Base-by-base conservation (phyloP, 2,797 vertebrate genomes). In the Aphelocoma californica region DNA sequence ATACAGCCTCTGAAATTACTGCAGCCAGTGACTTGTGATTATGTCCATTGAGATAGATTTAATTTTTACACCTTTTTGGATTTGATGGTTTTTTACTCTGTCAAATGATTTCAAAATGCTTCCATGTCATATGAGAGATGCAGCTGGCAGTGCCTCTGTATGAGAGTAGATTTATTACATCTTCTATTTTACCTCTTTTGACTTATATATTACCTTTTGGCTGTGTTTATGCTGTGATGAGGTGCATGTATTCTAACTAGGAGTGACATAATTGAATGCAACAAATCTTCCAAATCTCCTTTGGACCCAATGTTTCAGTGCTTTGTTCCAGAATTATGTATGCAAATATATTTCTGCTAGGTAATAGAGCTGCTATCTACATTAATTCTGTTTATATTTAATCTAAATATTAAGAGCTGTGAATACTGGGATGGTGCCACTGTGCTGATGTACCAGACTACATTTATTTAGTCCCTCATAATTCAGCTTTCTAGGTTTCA, bases 291-390 rank as follows among this genome's bases (percentile, higher is more conserved):
- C 32, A 70, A 67, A 90, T 81, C 61, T 92, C 89, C 42, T 83
- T 89, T 86, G 85, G 51, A 47, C 70, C 58, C 64, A 69, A 19
- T 88, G 77, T 84, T 95, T 86, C 78, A 60, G 26, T 69, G 66
- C 53, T 91, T 93, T 95, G 53, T 91, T 94, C 56, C 66, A 80
- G 85, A 74, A 86, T 93, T 89, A 73, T 47, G 26, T 72, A 92
- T 88, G 70, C 75, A 95, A 84, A 95, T 81, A 44, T 32, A 72
- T 84, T 94, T 94, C 42, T 85, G 62, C 64, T 91, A 56, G 71
- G 47, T 92, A 91, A 86, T 81, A 57, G 57, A 74, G 31, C 50
- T 88, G 58, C 67, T 65, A 73, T 71, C 67, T 45, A 20, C 69
- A 74, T 64, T 90, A 86, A 90, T 92, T 83, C 51, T 90, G 18